Conservation (phyloP, 2,888 invertebrate genomes). For the Ellobium chinense region DNA sequence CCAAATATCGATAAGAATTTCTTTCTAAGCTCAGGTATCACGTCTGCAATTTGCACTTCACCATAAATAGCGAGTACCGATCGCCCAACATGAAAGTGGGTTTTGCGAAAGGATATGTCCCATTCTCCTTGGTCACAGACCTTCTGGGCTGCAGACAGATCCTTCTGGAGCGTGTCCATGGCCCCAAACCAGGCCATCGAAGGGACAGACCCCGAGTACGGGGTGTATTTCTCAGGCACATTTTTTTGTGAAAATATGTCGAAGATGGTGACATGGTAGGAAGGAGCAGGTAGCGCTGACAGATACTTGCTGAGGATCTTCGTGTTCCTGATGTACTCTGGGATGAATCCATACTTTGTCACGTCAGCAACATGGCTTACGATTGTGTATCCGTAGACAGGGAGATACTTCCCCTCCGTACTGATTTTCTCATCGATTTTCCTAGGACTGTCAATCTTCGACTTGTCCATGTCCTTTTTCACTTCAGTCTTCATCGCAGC, state of each 20-base stretch:
- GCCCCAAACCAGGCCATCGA: not conserved
- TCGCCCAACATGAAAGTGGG: not conserved
- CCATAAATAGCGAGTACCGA: not conserved
- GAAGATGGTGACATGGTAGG: constrained; percentile 6
- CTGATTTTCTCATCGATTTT: constrained; percentile 16
- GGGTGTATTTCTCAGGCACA: not conserved
- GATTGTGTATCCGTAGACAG: constrained; percentile 13
- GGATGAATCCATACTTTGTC: not conserved
- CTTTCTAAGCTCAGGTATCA: not conserved
- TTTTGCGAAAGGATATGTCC: not conserved
- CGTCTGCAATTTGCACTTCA: not conserved
- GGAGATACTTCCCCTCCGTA: not conserved
- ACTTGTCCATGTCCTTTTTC: too few relatives aligned
- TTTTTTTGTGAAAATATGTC: constrained; percentile 8
- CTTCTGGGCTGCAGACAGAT: not conserved
- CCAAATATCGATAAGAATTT: not conserved
- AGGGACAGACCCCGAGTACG: not conserved
- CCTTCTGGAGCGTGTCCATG: not conserved
- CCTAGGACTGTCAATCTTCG: too few relatives aligned
- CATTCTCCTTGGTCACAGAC: not conserved
- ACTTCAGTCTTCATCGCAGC: too few relatives aligned
- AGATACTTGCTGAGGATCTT: constrained; percentile 5
- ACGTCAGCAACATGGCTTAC: not conserved
- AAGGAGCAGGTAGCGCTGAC: not conserved
- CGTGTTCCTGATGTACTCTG: not conserved